Evolutionary conservation across 2,888 invertebrate genomes (phyloP).

Genomic region (Drosophila incognita): DNA sequence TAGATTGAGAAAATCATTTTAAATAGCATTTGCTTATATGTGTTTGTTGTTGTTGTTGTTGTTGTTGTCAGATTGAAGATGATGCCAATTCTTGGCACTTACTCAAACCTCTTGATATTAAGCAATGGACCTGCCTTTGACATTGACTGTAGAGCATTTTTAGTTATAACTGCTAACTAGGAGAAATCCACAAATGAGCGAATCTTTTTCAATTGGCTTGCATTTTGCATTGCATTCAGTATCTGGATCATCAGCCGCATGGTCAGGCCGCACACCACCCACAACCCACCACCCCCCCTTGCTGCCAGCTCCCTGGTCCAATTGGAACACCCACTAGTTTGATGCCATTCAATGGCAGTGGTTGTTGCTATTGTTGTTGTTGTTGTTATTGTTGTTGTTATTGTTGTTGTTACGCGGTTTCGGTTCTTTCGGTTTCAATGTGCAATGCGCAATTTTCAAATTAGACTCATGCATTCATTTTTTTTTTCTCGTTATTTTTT

Average conservation of each 20-base stretch:
- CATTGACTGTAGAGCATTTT: conserved; percentile 57
- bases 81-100: not conserved
- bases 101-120: not conserved
- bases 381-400: conserved; percentile 21
- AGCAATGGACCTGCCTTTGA: conserved; percentile 40
- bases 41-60: too few species aligned
- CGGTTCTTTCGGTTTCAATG: conserved; percentile 54
- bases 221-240: conserved; percentile 64
- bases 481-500: not conserved
- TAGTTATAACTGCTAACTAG: conserved; percentile 33
- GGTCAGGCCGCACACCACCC: conserved; percentile 3
- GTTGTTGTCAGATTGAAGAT: too few species aligned
- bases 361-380: conserved; percentile 14
- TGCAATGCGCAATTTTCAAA: conserved; percentile 80
- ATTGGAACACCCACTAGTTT: conserved; percentile 33
- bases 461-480: conserved; percentile 75
- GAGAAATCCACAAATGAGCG: conserved; percentile 44
- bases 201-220: conserved; percentile 75
- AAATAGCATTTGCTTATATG: not conserved
- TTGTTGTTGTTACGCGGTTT: conserved; percentile 43
- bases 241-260: conserved; percentile 61
- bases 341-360: conserved; percentile 56
- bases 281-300: not conserved
- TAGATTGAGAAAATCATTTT: not conserved
- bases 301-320: not conserved